A percentile compares a stretch with the other conserved stretches of the same genome.
These are phyloP conservation scores for Phalacrocorax aristotelis DNA, from an alignment of 2,113 vertebrate species.

Conservation along the genomic window DNA sequence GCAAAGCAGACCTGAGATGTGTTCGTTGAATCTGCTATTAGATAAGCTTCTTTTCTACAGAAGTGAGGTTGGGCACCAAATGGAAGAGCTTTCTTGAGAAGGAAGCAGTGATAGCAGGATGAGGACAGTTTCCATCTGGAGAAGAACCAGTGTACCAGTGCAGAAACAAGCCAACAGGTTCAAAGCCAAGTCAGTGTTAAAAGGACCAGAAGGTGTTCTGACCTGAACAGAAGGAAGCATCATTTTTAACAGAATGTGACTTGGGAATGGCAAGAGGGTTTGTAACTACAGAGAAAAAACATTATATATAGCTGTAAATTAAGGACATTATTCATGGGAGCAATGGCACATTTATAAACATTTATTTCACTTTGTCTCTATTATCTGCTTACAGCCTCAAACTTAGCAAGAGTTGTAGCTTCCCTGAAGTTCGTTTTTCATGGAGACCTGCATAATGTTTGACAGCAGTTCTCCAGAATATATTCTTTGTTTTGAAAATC, in stretches of 20 bases:
- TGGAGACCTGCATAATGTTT: background rate
- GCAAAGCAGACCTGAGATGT: background rate
- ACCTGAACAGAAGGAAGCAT: background rate
- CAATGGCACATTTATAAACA: background rate
- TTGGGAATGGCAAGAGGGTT: background rate
- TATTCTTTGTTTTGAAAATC: conserved; percentile 53
- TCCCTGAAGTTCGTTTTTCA: background rate
- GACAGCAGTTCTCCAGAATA: conserved; percentile 28
- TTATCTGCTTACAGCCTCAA: background rate
- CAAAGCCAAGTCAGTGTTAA: background rate
- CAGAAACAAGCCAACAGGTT: background rate
- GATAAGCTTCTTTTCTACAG: background rate
- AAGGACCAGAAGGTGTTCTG: background rate
- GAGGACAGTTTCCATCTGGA: background rate
- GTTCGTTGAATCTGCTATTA: background rate
- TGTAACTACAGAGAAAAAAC: background rate
- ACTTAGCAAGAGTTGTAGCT: background rate
- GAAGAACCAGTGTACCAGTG: background rate
- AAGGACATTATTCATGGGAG: background rate
- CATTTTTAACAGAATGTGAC: background rate
- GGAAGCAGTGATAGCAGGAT: background rate
- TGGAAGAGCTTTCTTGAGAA: background rate
- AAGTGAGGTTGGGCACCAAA: background rate
- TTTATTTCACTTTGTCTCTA: background rate
- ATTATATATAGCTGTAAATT: background rate